Base-by-base conservation (phyloP, 2,797 vertebrate species). In the Merluccius polli region DNA sequence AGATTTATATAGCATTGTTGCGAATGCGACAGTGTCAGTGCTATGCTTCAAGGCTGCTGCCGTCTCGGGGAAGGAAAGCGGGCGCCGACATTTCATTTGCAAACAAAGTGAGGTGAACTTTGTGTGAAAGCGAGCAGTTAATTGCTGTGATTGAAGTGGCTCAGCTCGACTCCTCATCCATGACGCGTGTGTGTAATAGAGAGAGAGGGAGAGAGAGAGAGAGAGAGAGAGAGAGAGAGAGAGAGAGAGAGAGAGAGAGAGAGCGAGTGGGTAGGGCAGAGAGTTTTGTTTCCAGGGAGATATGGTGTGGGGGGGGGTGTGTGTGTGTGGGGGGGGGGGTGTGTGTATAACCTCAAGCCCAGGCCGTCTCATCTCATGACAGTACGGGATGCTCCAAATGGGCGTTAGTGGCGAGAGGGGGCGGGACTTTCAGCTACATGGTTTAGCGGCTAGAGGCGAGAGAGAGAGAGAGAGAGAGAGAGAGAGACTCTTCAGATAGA, bases 41-140 rank as follows among this genome's bases (percentile, higher is more conserved):
- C 71, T 86, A 88, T 91, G 89, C 87, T 75, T 41, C 7, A 68
- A 44, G 65, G 79, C 44, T 77, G 75, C 85, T 85, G 77, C 71
- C 77, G 75, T 80, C 86, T 85, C 81, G 29, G 83, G 83, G 86
- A 80, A 85, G 84, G 24, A 27, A 65, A 27, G 59, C 2, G 12
- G 36, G 52, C 21, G 21, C 52, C 11, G 24, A 89, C 90, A 86
- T 92, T 93, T 92, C 84, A 93, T 93, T 93, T 92, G 84, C 85
- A 86, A 87, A 85, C 81, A 82, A 87, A 93, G 91, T 92, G 90
- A 89, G 86, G 83, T 90, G 87, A 93, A 91, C 84, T 87, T 88
- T 87, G 78, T 88, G 83, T 84, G 84, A 21, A 86, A 87, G 84
- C 76, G 88, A 84, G 87, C 89, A 83, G 83, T 89, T 87, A 81